These are phyloP conservation scores for Rhinophrynus dorsalis DNA, from an alignment of 2,797 vertebrate genomes.

Conservation along the genomic window DNA sequence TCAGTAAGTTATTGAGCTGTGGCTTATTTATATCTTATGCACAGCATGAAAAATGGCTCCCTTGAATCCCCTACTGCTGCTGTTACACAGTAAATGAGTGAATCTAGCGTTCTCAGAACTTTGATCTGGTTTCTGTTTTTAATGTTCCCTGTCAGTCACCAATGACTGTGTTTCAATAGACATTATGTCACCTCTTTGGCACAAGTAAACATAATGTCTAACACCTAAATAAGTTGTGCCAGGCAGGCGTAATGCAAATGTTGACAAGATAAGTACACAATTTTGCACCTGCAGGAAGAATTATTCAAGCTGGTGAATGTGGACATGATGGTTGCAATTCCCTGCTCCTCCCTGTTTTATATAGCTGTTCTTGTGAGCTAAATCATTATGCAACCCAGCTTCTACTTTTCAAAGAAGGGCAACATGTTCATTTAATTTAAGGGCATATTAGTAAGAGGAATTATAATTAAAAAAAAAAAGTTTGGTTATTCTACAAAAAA, in stretches of 20 bases:
- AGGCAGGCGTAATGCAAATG: not conserved
- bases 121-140: constrained; percentile 64
- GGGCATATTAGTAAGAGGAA: constrained; percentile 7
- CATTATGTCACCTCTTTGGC: constrained; percentile 70
- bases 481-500: too few species aligned
- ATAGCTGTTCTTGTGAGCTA: constrained; percentile 23
- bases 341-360: constrained; percentile 35
- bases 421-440: constrained; percentile 18
- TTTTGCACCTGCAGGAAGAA: constrained; percentile 27
- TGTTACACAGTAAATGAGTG: constrained; percentile 34
- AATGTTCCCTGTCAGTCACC: constrained; percentile 60
- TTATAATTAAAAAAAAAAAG: constrained; percentile 6
- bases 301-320: constrained; percentile 21
- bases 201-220: constrained; percentile 68
- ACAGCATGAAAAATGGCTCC: constrained; percentile 28
- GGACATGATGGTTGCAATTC: constrained; percentile 38
- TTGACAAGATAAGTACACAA: constrained; percentile 67
- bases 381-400: constrained; percentile 11
- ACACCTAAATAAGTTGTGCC: constrained; percentile 53
- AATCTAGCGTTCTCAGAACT: constrained; percentile 45
- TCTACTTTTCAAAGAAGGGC: constrained; percentile 4
- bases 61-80: constrained; percentile 28
- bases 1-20: constrained; percentile 30
- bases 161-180: constrained; percentile 66
- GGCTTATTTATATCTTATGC: constrained; percentile 28